Evolutionary conservation across 2,888 invertebrate species (phyloP), one percentile per base, ranked within the genome.

Genomic region (Blomia tropicalis): DNA sequence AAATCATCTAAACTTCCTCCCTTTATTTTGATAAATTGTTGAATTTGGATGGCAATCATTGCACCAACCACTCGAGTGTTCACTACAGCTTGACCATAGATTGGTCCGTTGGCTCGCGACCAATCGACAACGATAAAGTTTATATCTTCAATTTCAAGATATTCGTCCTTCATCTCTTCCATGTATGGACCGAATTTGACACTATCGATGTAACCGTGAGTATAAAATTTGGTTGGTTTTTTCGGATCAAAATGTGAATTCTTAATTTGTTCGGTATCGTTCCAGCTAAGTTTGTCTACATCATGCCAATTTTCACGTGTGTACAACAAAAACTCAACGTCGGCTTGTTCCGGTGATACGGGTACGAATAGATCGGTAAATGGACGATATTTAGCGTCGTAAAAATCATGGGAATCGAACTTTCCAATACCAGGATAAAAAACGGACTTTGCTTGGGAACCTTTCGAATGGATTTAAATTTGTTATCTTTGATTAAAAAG

Each of bases 61-160:
- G 72, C 71, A 7, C 73, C 75, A 0, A 73, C 73, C 0, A 74
- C 69, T 32, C 73, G 68, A 2, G 73, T 72, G 64, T 75, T 75
- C 23, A 73, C 73, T 3, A 71, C 70, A 0, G 75, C 73, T 63
- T 73, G 43, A 67, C 67, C 73, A 73, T 62, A 62, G 3, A 71
- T 72, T 4, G 59, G 43, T 14, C 58, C 54, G 30, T 65, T 66
- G 0, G 67, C 68, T 44, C 60, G 63, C 31, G 66, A 27, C 62
- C 62, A 62, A 23, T 60, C 58, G 31, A 62, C 62, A 27, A 58
- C 27, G 4, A 62, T 44, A 2, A 62, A 43, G 27, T 58, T 62
- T 3, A 44, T 14, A 23, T 44, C 47, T 44, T 58, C 47, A 14
- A 25, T 22, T 5, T 53, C 43, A 1, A 65, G 47, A 22, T 58